A percentile compares a stretch with the other conserved stretches of the same genome.
These are phyloP conservation scores for Theristicus caerulescens DNA, from an alignment of 2,113 vertebrate species.

Conservation along the genomic window DNA sequence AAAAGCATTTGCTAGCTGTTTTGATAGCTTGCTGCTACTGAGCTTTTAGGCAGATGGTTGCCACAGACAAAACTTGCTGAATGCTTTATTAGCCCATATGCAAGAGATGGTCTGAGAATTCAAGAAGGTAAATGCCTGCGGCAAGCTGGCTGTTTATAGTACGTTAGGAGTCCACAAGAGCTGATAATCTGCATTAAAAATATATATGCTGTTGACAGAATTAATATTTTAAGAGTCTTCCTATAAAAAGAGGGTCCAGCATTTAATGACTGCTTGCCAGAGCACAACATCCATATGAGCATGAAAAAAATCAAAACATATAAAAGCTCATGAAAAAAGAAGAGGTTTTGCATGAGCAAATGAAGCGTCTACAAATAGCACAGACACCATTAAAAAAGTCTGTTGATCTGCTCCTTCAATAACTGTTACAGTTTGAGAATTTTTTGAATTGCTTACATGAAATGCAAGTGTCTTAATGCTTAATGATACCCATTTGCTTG, in stretches of 20 bases:
- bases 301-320: background rate
- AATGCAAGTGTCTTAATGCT: background rate
- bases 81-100: background rate
- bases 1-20: background rate
- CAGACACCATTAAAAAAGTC: background rate
- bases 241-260: background rate
- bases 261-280: background rate
- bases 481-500: background rate
- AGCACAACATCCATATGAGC: background rate
- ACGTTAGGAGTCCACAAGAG: background rate
- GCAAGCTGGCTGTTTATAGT: background rate
- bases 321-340: background rate
- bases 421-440: background rate
- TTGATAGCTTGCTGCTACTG: background rate
- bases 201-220: background rate
- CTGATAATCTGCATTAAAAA: slow-evolving; percentile 5
- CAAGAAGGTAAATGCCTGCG: background rate
- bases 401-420: background rate
- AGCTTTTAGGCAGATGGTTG: background rate
- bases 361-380: background rate
- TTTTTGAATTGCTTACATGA: background rate
- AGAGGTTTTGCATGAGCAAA: background rate
- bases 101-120: background rate
- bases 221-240: slow-evolving; percentile 12
- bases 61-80: slow-evolving; percentile 18